Evolutionary conservation across 35 echinoderm and acorn worm species (phyloP), one percentile per base, ranked within the genome.

Genomic region (Eucidaris tribuloides): DNA sequence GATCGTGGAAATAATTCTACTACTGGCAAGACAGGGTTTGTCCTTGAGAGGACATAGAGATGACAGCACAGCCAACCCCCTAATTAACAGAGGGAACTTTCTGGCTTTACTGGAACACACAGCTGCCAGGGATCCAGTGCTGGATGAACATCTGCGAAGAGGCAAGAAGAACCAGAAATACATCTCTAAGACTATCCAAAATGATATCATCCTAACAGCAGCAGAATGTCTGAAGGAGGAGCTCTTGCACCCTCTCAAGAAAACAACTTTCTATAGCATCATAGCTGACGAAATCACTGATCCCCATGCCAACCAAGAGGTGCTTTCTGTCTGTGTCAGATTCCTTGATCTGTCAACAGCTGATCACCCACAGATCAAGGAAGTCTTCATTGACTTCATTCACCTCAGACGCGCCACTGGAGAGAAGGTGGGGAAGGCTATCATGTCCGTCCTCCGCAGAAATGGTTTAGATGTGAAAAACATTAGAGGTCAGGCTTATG

Each of bases 231-330:
- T 79, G 48, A 36, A 25, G 20, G 59, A 61, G 36, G 42, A 84
- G 30, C 36, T 46, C 43, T 46, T 63, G 62, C 2, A 23, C 28
- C 34, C 42, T 50, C 45, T 84, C 25, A 63, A 84, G 37, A 23
- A 84, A 45, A 71, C 33, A 28, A 71, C 31, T 40, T 78, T 62
- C 55, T 79, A 23, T 43, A 60, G 46, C 42, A 42, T 87, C 36
- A 87, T 87, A 40, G 84, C 71, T 36, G 72, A 87, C 42, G 84
- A 87, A 62, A 55, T 87, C 5, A 87, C 84, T 25, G 84, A 87
- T 61, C 33, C 71, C 15, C 34, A 59, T 39, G 72, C 38, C 32
- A 87, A 87, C 55, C 70, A 87, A 87, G 71, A 79, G 22, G 58
- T 87, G 5, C 72, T 87, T 19, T 63, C 84, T 43, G 65, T 86